phyloP scores from a whole-genome alignment of 2,113 vertebrate genomes.

The Urocitellus parryii region DNA sequence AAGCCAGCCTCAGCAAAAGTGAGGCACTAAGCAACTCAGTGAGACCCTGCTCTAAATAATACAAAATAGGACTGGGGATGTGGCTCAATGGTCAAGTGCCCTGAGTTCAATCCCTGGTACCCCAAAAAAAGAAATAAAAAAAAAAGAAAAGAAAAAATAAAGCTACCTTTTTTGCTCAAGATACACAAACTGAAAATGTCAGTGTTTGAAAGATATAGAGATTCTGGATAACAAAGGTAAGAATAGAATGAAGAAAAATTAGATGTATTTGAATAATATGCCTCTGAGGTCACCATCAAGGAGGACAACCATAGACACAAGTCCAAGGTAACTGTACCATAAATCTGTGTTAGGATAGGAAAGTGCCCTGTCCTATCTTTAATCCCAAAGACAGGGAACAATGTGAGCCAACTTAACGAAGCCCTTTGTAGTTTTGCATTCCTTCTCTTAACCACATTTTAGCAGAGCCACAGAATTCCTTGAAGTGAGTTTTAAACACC shows the following conservation, averaged over 20 bases:
- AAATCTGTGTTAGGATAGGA: neutral
- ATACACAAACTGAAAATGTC: neutral
- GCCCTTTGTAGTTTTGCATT: neutral
- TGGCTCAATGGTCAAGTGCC: too few species aligned
- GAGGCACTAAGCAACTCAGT: too few species aligned
- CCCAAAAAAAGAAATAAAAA: too few species aligned
- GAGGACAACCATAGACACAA: neutral
- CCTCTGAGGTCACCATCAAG: neutral
- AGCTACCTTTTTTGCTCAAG: neutral
- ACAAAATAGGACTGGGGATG: too few species aligned
- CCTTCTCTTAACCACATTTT: slow-evolving; percentile 15
- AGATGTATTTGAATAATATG: neutral
- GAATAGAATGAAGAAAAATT: neutral
- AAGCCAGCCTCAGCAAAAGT: too few species aligned
- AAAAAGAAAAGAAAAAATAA: neutral
- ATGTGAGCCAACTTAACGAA: neutral
- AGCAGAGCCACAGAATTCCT: neutral
- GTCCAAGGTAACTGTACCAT: neutral
- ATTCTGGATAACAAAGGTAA: neutral
- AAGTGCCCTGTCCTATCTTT: neutral
- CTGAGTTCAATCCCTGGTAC: too few species aligned
- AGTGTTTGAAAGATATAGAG: neutral
- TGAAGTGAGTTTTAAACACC: slow-evolving; percentile 40
- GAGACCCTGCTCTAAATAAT: too few species aligned
- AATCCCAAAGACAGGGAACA: neutral